Base-by-base conservation (phyloP, 2,113 vertebrate genomes). In the Girardinichthys multiradiatus region DNA sequence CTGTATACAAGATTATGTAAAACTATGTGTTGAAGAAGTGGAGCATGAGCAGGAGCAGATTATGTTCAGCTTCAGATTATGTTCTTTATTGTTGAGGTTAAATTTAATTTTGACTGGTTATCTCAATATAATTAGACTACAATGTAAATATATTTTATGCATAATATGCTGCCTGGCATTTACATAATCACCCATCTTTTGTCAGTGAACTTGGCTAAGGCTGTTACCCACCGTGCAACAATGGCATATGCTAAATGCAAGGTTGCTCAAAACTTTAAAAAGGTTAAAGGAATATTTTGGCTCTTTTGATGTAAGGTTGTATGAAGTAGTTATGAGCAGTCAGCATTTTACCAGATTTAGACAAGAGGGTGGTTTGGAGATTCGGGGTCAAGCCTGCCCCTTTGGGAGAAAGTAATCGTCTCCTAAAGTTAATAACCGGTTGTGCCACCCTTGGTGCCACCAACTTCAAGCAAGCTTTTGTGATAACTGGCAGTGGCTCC, bases 231-330 rank as follows among this genome's bases (percentile, higher is more conserved):
- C 29, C 26, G 57, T 67, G 64, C 48, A 57, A 4, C 65, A 51
- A 12, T 63, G 42, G 54, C 48, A n/a, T 31, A 21, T 15, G 26
- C 45, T 42, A 39, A 71, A 77, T 67, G 64, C 63, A 33, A 45
- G 57, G 0, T 26, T 39, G 60, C 42, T 33, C 4, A 65, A 35
- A 60, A 72, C 31, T 19, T 61, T 72, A 29, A 27, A 74, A 15
- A 9, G 64, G 58, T 65, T 0, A 30, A 42, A 65, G 30, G 24
- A 17, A 64, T 30, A 35, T n/a, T 17, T 60, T 29, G 39, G 30
- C 54, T 51, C 48, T 24, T n/a, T 51, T n/a, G 21, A 51, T 51
- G 21, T 10, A 51, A 7, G 24, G 48, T 51, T 51, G 19, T 21
- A 21, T 21, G 21, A 51, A 24, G 21, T 17, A 45, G 42, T 45